Evolutionary conservation across 2,888 invertebrate genomes (phyloP), one percentile per base, ranked within the genome.

Genomic region (Lepidochrysops patricia): DNA sequence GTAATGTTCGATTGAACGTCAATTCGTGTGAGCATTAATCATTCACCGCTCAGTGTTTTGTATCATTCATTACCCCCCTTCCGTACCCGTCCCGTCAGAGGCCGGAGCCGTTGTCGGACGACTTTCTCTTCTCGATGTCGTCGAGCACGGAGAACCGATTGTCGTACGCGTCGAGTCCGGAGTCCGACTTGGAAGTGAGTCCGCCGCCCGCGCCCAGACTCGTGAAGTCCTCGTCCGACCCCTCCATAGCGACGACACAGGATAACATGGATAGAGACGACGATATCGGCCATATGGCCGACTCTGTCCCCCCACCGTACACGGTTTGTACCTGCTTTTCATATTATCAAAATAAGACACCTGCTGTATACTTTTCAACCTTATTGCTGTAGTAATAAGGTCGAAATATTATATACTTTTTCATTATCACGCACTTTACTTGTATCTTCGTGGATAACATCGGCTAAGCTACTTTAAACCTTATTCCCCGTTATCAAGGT

Each of bases 91-190:
- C 83, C 87, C 79, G 89, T 81, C 91, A 98, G 97, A 97, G 98
- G 81, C 97, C 97, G 82, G 97, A 98, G 90, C 96, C 97, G 82
- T 92, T 98, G 82, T 97, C 97, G 75, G 98, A 99, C 89, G 98
- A 99, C 92, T 98, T 98, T 93, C 94, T 98, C 80, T 98, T 98
- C 92, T 98, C 98, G 79, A 98, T 98, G 98, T 96, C 96, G 71
- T 96, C 96, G 77, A 86, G 85, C 68, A 89, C 87, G 29, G 89
- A 89, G 79, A 94, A 97, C 82, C 94, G 97, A 79, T 91, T 98
- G 70, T 98, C 98, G 77, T 98, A 97, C 88, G 97, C 97, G 68
- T 97, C 97, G 77, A 97, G 97, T 80, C 97, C 97, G 67, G 98
- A 98, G 90, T 97, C 97, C 80, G 98, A 98, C 89, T 91, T 96